A percentile compares a stretch with the other conserved stretches of the same genome.
These are phyloP conservation scores for Meles meles DNA, from an alignment of 2,113 vertebrate species.

Conservation along the genomic window DNA sequence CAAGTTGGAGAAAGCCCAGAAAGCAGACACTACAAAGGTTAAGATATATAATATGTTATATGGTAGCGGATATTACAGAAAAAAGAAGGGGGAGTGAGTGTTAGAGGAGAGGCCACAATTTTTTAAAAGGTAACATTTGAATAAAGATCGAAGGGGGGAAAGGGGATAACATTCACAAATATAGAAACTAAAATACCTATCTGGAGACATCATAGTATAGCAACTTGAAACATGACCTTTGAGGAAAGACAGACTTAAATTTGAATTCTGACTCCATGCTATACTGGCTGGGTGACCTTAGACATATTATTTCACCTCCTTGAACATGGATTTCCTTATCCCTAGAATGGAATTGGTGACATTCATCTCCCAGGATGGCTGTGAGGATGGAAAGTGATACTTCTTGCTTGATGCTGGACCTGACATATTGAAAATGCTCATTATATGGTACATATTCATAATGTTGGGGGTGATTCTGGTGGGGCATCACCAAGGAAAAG, in stretches of 20 bases:
- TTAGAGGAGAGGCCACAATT: not conserved
- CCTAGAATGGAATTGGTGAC: not conserved
- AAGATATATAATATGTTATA: not conserved
- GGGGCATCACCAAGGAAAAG: not conserved
- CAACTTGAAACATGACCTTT: not conserved
- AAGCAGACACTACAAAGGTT: not conserved
- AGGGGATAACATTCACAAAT: not conserved
- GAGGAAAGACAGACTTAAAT: not conserved
- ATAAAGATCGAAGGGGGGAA: not conserved
- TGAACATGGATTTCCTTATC: not conserved
- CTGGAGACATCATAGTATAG: rapidly evolving
- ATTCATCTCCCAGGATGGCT: not conserved
- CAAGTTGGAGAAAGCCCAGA: not conserved
- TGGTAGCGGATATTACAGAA: not conserved
- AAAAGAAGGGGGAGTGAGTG: not conserved
- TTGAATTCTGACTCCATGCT: not conserved
- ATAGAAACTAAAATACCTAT: not conserved
- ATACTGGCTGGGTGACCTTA: not conserved
- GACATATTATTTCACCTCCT: not conserved
- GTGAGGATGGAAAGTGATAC: not conserved
- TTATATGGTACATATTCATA: not conserved
- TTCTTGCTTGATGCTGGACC: not conserved
- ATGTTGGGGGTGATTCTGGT: not conserved
- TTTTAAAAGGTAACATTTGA: not conserved
- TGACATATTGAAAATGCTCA: not conserved